Percentiles rank a stretch among this genome's conserved stretches.
Conservation (phyloP, 2,113 vertebrate species). For the Athene noctua region DNA sequence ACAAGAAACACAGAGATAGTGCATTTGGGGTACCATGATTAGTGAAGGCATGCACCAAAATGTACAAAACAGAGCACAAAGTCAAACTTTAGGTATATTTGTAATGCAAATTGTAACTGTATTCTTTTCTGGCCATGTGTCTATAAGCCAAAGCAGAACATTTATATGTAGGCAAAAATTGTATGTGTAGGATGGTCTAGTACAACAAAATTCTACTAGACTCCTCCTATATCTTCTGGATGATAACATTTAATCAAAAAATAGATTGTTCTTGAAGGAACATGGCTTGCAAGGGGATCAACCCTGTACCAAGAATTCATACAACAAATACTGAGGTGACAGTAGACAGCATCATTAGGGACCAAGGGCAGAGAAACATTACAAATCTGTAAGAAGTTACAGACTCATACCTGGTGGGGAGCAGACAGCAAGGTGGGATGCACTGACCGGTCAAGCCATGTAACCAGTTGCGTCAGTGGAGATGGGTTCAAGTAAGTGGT, state of each 20-base stretch:
- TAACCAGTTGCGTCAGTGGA: not conserved
- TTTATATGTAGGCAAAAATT: not conserved
- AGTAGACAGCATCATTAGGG: not conserved
- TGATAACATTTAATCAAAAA: not conserved
- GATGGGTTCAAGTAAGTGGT: not conserved
- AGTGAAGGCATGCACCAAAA: not conserved
- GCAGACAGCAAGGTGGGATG: not conserved
- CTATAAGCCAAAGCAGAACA: not conserved
- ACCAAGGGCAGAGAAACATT: not conserved
- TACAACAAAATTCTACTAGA: not conserved
- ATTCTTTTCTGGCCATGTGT: not conserved
- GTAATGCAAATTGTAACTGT: not conserved
- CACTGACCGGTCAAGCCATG: not conserved
- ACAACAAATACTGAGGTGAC: not conserved
- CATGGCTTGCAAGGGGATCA: not conserved
- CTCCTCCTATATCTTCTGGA: not conserved
- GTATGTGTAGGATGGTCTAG: not conserved
- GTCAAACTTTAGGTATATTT: not conserved
- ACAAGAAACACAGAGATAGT: not conserved
- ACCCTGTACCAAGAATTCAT: not conserved
- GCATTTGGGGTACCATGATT: not conserved
- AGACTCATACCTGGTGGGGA: not conserved
- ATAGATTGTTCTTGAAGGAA: not conserved
- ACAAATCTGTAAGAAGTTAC: not conserved
- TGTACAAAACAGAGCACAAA: not conserved